Base-by-base conservation (phyloP, 2,113 vertebrate genomes). In the Phrynosoma blainvillii region DNA sequence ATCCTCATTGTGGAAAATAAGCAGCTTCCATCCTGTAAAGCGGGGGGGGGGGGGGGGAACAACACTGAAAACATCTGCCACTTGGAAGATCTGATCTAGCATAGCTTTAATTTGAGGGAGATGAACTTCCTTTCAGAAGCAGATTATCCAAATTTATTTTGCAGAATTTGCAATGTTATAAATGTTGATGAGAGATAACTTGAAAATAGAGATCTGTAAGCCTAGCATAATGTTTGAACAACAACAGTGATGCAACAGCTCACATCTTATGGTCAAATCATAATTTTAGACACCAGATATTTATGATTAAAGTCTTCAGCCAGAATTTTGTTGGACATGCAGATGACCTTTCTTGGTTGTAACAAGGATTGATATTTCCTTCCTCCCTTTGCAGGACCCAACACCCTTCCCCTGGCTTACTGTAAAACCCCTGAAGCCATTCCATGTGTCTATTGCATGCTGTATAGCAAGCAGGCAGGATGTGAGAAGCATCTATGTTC, bases 281-380 rank as follows among this genome's bases (percentile, higher is more conserved):
- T 68, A 12, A 2, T 81, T 81, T 40, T 27, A 36, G 32, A 80
- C 54, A 80, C 18, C 56, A 68, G n/a, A 65, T 13, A 23, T 25
- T 36, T 40, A 40, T 65, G 23, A 65, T 65, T 40, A 89, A 93
- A 90, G 30, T 84, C 89, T 23, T 74, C 27, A 85, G 87, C 25
- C 47, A 47, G 47, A 47, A 47, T 47, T 47, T 47, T 47, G 47
- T 47, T 47, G 47, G 2, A 47, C 7, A 10, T 27, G 79, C 90
- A 93, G 87, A 84, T 89, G 91, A 82, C 30, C 85, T 52, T 90
- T 94, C 87, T 62, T 62, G 59, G 59, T 14, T 62, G 14, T 62
- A 18, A 12, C 59, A 62, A 62, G 14, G 59, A 18, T 62, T 62
- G 13, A 12, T 62, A 20, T 16, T 62, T 3, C 13, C 59, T 62